Evolutionary conservation across 2,113 vertebrate genomes (phyloP).

Genomic region (Aramus guarauna): DNA sequence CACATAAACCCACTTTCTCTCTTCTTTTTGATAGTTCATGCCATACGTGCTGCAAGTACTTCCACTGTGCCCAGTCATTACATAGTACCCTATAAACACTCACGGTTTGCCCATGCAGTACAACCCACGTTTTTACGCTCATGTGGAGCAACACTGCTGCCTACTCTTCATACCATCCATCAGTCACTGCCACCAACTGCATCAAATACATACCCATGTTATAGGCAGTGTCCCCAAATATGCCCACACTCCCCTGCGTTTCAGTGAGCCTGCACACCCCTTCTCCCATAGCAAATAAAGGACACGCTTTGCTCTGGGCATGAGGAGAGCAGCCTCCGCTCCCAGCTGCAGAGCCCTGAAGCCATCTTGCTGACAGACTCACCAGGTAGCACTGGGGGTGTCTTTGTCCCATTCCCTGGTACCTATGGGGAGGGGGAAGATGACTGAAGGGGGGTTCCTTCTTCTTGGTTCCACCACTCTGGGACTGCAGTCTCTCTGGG

Average conservation of each 20-base stretch:
- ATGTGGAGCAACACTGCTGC: fast-evolving
- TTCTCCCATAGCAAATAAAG: background rate
- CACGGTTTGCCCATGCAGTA: background rate
- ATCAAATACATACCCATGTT: fast-evolving
- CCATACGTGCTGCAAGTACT: fast-evolving
- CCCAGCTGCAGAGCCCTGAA: background rate
- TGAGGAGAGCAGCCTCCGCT: background rate
- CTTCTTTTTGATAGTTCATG: background rate
- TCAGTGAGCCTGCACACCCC: background rate
- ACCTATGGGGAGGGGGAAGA: background rate
- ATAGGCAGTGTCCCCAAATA: background rate
- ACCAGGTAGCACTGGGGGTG: slow-evolving; percentile 26
- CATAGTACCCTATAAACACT: background rate
- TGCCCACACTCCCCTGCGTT: fast-evolving
- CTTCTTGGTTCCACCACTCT: background rate
- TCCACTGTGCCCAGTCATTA: background rate
- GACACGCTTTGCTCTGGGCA: background rate
- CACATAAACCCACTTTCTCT: background rate
- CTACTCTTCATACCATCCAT: background rate
- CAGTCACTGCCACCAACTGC: background rate
- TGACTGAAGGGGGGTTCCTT: background rate
- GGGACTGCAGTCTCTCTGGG: background rate
- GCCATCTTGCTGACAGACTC: background rate
- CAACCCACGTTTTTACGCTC: background rate
- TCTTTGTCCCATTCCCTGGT: slow-evolving; percentile 42